These are phyloP conservation scores for Mantis religiosa DNA, from an alignment of 2,888 invertebrate genomes.

Conservation along the genomic window DNA sequence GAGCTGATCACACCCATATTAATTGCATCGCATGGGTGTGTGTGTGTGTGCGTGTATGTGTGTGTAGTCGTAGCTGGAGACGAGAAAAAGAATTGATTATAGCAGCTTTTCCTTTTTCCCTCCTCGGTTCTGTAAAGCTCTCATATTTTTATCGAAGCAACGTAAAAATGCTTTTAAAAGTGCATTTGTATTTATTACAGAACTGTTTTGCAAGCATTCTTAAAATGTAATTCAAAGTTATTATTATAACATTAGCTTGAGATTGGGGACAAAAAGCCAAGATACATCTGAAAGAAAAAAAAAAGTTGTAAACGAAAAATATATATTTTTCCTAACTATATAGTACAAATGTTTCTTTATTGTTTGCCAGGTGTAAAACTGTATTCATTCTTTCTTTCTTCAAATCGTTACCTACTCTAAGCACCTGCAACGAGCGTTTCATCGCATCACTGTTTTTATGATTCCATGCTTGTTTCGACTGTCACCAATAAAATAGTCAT, in stretches of 20 bases:
- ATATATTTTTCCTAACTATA: no score
- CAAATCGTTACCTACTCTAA: no score
- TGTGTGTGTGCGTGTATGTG: no score
- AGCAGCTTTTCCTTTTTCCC: not conserved
- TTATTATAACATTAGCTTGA: not conserved
- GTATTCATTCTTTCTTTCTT: no score
- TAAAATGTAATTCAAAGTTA: not conserved
- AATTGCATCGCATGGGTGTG: not conserved
- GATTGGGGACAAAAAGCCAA: not conserved
- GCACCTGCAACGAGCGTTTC: no score
- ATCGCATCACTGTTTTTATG: no score
- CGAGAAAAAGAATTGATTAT: not conserved
- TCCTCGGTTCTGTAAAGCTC: not conserved
- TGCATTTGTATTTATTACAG: not conserved
- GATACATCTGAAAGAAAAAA: no score
- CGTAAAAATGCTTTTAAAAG: not conserved
- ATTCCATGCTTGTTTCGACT: no score
- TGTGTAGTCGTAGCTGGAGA: not conserved
- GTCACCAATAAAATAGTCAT: no score
- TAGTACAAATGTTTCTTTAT: no score
- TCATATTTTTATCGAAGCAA: not conserved
- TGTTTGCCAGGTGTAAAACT: no score
- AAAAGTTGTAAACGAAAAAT: no score
- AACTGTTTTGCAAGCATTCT: not conserved
- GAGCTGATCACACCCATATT: not conserved